phyloP scores from a whole-genome alignment of 1,140 invertebrate genomes.

The Vanessa atalanta region DNA sequence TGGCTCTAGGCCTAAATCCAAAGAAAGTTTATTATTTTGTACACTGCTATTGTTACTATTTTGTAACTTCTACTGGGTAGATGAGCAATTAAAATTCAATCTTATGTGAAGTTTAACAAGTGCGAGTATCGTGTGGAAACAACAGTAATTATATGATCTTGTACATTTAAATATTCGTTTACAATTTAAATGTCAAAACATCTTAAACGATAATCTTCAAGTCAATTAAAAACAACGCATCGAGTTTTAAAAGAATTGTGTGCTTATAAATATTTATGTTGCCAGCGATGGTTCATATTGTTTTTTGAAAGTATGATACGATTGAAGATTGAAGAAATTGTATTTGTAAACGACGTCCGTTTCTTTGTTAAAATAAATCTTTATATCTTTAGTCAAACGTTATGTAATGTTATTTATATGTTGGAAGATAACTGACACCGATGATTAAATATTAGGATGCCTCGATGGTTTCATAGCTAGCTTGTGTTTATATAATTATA shows the following conservation, averaged over 20 bases:
- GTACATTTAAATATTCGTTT: not conserved
- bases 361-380: conserved; percentile 28
- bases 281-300: conserved; percentile 13
- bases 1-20: no score
- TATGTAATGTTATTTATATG: conserved; percentile 22
- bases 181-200: not conserved
- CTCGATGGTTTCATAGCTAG: not conserved
- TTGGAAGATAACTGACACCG: conserved; percentile 2
- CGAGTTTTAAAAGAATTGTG: not conserved
- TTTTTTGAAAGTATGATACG: conserved; percentile 25
- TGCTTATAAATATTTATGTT: conserved; percentile 31
- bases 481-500: no score
- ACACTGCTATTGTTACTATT: no score
- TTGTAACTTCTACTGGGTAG: no score
- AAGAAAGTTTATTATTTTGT: no score
- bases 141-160: no score
- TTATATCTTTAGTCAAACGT: conserved; percentile 13
- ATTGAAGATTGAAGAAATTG: conserved; percentile 15
- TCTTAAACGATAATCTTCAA: not conserved
- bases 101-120: no score
- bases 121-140: no score
- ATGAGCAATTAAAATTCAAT: no score
- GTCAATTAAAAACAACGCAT: not conserved
- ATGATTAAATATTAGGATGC: not conserved
- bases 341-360: conserved; percentile 14